Evolutionary conservation across 2,113 vertebrate genomes (phyloP).

Genomic region (Hippocampus zosterae): DNA sequence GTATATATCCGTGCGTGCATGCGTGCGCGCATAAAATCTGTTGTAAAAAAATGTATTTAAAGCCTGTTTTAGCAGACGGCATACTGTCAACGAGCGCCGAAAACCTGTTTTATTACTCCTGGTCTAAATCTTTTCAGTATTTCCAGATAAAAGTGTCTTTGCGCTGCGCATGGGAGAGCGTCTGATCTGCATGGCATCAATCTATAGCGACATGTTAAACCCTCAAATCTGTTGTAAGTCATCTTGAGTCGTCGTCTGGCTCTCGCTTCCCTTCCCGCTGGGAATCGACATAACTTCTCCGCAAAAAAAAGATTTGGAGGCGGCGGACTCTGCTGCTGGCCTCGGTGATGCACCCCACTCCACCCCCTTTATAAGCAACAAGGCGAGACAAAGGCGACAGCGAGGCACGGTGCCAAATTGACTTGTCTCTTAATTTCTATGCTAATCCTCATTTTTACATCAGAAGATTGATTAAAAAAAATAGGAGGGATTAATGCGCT

Average conservation of each 20-base stretch:
- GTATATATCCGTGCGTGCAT: too few species aligned
- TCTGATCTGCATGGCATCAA: background rate
- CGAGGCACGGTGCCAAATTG: conserved; percentile 3
- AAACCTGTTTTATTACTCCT: background rate
- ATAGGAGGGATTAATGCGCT: conserved; percentile 1
- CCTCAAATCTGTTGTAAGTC: conserved; percentile 5
- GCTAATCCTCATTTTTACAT: conserved; percentile 12
- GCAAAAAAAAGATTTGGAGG: background rate
- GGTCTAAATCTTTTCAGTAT: background rate
- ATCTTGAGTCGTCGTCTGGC: conserved; percentile 8
- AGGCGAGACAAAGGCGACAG: conserved; percentile 1
- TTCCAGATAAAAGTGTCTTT: background rate
- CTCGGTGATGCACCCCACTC: background rate
- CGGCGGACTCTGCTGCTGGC: background rate
- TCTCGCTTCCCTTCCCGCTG: conserved; percentile 2
- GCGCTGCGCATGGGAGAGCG: background rate
- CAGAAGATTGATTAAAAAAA: conserved; percentile 8
- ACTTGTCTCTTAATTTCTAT: conserved; percentile 5
- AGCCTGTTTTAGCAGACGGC: background rate
- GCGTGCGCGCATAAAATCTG: too few species aligned
- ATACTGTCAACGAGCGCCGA: background rate
- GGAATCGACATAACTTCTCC: conserved; percentile 3
- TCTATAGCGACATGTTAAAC: conserved; percentile 2
- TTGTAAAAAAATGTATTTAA: background rate
- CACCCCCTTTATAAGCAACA: background rate